Percentiles rank a stretch among this genome's conserved stretches.
phyloP scores from a whole-genome alignment of 2,113 vertebrate species.

The Bungarus multicinctus region DNA sequence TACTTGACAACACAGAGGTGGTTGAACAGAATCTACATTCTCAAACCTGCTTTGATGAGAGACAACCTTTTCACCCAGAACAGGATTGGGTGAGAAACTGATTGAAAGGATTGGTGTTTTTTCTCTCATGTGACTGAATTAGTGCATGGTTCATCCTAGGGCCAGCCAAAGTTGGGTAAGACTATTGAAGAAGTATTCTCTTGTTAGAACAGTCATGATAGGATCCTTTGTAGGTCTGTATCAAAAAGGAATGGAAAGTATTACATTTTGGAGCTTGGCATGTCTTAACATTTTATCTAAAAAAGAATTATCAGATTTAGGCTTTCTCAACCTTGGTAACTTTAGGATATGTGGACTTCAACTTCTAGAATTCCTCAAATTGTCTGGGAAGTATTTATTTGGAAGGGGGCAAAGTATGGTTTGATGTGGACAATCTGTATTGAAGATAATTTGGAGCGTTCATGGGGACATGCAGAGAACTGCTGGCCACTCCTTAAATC shows the following conservation, averaged over 20 bases:
- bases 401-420: not conserved
- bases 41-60: not conserved
- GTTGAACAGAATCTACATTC: not conserved
- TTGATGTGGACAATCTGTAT: not conserved
- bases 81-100: not conserved
- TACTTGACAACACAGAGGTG: conserved; percentile 43
- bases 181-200: not conserved
- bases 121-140: not conserved
- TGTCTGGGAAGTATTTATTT: not conserved
- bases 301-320: not conserved
- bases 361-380: not conserved
- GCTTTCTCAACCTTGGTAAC: not conserved
- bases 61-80: not conserved
- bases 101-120: not conserved
- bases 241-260: not conserved
- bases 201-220: not conserved
- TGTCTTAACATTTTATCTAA: not conserved
- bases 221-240: not conserved
- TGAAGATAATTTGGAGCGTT: not conserved
- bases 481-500: not conserved
- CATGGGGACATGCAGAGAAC: not conserved
- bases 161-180: not conserved
- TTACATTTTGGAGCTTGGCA: not conserved
- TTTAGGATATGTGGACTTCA: not conserved
- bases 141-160: not conserved